Percentiles rank a stretch among this genome's conserved stretches.
Conservation (phyloP, 2,888 invertebrate species). For the Campaea margaritaria region DNA sequence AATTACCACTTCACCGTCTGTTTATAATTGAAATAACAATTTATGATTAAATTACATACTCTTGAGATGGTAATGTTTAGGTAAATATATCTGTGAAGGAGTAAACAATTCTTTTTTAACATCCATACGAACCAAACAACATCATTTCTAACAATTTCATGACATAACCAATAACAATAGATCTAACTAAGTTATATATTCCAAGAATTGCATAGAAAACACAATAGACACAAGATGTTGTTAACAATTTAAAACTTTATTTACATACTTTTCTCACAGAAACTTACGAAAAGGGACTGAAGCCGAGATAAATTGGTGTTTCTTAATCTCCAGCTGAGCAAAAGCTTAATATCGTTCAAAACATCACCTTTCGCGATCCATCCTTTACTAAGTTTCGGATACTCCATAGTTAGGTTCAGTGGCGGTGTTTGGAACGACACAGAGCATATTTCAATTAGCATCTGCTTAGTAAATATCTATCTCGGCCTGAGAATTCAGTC, state of each 20-base stretch:
- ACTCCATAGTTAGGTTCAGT: too few relatives aligned
- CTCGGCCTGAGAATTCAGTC: conserved; percentile 17
- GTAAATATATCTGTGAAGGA: conserved; percentile 17
- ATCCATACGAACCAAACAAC: conserved; percentile 39
- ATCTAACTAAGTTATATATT: conserved; percentile 25
- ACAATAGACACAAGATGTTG: conserved; percentile 19
- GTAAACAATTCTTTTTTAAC: conserved; percentile 35
- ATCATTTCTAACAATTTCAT: conserved; percentile 30
- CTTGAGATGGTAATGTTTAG: not conserved
- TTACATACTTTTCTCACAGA: conserved; percentile 14
- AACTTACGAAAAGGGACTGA: conserved; percentile 5
- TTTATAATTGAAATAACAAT: not conserved
- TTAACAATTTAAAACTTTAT: conserved; percentile 17
- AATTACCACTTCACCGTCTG: not conserved
- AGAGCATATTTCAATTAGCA: too few relatives aligned
- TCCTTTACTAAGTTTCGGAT: too few relatives aligned
- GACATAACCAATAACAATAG: conserved; percentile 28
- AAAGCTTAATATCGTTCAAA: too few relatives aligned
- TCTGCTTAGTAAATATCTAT: too few relatives aligned
- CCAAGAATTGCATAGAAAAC: conserved; percentile 20
- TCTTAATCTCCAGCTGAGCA: too few relatives aligned
- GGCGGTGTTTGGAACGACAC: too few relatives aligned
- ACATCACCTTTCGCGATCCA: too few relatives aligned
- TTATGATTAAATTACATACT: not conserved
- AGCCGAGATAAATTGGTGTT: too few relatives aligned